Percentiles rank a stretch among this genome's conserved stretches.
Conservation (phyloP, 2,113 vertebrate species). For the Neotoma lepida region DNA sequence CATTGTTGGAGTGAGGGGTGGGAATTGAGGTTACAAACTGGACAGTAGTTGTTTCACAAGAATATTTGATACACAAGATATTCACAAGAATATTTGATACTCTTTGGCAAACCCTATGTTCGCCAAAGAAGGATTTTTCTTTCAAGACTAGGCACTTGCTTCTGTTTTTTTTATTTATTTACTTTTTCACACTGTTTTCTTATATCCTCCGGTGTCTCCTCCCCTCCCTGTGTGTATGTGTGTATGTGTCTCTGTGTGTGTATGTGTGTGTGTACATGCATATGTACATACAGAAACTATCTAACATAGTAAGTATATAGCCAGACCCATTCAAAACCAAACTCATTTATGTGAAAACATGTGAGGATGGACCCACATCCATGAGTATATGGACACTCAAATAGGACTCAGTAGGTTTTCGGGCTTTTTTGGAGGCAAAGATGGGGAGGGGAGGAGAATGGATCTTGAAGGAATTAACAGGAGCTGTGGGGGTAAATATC, state of each 20-base stretch:
- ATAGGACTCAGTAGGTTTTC: not conserved
- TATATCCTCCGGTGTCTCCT: not conserved
- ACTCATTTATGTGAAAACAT: not conserved
- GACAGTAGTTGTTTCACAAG: not conserved
- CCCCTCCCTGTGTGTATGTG: fast-evolving
- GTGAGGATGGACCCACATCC: not conserved
- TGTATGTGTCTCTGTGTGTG: not conserved
- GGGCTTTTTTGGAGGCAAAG: not conserved
- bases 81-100: not conserved
- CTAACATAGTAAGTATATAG: not conserved
- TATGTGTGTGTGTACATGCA: not conserved
- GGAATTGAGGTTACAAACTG: not conserved
- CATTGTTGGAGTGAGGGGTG: not conserved
- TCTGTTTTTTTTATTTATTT: not conserved
- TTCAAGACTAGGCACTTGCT: not conserved
- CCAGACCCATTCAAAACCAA: not conserved
- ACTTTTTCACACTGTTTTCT: not conserved
- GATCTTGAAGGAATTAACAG: not conserved
- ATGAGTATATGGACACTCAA: not conserved
- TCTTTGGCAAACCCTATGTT: too few species aligned
- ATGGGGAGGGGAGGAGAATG: too few species aligned
- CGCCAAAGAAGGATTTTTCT: not conserved
- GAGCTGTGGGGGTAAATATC: not conserved
- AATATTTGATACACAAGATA: not conserved
- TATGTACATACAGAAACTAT: fast-evolving